Base-by-base conservation (phyloP, 2,113 vertebrate genomes). In the Cebidichthys violaceus region DNA sequence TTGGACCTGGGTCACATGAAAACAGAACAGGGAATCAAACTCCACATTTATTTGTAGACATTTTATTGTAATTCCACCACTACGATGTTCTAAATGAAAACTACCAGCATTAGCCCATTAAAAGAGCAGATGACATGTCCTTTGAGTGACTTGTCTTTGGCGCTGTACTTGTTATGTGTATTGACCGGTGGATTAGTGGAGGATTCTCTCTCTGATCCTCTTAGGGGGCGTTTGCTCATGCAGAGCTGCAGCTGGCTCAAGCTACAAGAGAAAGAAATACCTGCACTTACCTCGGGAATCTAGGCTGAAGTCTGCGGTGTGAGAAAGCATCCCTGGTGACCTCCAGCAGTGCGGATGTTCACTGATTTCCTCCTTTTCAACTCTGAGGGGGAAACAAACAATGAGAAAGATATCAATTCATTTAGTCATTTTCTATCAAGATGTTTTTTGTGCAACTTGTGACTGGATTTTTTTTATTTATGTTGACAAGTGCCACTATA, bases 131-230 rank as follows among this genome's bases (percentile, higher is more conserved):
- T 88, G 82, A 82, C 86, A 79, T 33, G 84, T 88, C 90, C 89
- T 92, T 71, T 90, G 78, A 88, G 83, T 71, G 77, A 75, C 84
- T 85, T 77, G 70, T 85, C 86, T 93, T 84, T 80, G 80, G 66
- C 70, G 35, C 82, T 79, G 85, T 85, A 64, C 89, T 86, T 85
- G 86, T 89, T 81, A 47, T 91, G 88, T 86, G 83, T 88, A 84
- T 90, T 93, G 91, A 91, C 85, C 78, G 87, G 82, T 33, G 87
- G 92, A 93, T 94, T 94, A 94, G 78, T n/a, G 35, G 74, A 85
- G 86, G 88, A 89, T 90, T 89, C 82, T 73, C 82, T 73, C 74
- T 57, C 61, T 92, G 88, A 94, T 93, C 92, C 93, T 92, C 91
- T 93, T 92, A 93, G 45, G 61, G 62, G 71, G 72, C 10, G 74